Evolutionary conservation across 2,888 invertebrate genomes (phyloP).

Genomic region (Colostygia pectinataria): DNA sequence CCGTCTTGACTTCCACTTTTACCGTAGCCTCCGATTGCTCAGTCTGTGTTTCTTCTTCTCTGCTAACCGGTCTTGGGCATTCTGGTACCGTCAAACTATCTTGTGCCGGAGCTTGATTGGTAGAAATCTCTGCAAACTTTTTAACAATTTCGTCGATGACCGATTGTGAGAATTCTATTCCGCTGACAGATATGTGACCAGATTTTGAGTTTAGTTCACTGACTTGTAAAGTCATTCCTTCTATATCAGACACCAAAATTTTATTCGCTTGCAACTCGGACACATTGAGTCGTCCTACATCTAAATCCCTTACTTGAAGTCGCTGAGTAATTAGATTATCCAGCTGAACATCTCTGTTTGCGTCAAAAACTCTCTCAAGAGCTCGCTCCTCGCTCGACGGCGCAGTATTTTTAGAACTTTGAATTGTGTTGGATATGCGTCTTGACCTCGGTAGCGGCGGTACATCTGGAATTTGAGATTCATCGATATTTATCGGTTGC

Average conservation of each 20-base stretch:
- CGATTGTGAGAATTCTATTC: constrained; percentile 86
- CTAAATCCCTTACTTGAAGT: constrained; percentile 88
- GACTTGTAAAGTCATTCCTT: constrained; percentile 88
- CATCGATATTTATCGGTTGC: constrained; percentile 84
- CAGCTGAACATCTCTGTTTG: constrained; percentile 64
- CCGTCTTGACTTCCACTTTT: constrained; percentile 35
- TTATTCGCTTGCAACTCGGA: constrained; percentile 90
- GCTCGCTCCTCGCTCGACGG: constrained; percentile 51
- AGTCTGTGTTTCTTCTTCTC: constrained; percentile 74
- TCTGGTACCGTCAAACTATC: constrained; percentile 41
- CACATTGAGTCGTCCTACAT: constrained; percentile 90
- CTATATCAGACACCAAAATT: constrained; percentile 91
- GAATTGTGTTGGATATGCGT: constrained; percentile 39
- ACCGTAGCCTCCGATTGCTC: constrained; percentile 45
- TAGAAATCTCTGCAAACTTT: constrained; percentile 78
- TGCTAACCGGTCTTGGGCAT: constrained; percentile 52
- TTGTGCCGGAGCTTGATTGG: constrained; percentile 41
- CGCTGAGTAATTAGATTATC: constrained; percentile 83
- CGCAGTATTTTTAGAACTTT: constrained; percentile 43
- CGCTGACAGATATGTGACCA: constrained; percentile 86
- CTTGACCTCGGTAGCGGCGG: constrained; percentile 72
- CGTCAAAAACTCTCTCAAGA: constrained; percentile 62
- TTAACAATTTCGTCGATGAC: constrained; percentile 86
- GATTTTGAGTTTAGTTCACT: constrained; percentile 88
- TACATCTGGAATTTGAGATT: constrained; percentile 69